Evolutionary conservation across 2,888 invertebrate species (phyloP).

Genomic region (Apamea crenata): DNA sequence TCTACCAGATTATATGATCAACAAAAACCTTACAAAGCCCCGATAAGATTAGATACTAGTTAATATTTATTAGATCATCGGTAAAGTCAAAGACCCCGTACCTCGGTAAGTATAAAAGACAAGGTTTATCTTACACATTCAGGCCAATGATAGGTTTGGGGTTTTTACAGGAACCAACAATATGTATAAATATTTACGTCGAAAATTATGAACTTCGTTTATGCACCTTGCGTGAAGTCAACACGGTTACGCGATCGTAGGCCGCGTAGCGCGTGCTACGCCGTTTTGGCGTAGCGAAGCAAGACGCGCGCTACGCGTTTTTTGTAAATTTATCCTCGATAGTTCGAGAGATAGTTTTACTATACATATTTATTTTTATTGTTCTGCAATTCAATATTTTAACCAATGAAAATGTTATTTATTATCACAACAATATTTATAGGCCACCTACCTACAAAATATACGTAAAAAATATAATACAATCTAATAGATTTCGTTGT

Average conservation of each 20-base stretch:
- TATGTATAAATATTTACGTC: not conserved
- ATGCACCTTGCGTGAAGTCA: not conserved
- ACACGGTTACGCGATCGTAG: conserved; percentile 25
- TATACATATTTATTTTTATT: not conserved
- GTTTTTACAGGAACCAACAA: conserved; percentile 5
- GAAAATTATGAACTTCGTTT: not conserved
- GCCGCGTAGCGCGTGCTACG: conserved; percentile 39
- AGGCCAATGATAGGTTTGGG: conserved; percentile 23
- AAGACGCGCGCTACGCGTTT: conserved; percentile 1
- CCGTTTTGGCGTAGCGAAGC: conserved; percentile 36
- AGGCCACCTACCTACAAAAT: not conserved
- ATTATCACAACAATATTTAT: not conserved
- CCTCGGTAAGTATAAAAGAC: conserved; percentile 19
- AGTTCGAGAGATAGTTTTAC: not conserved
- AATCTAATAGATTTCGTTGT: not conserved
- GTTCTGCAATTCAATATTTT: not conserved
- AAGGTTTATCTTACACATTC: conserved; percentile 37
- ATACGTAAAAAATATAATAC: not conserved
- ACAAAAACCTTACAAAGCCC: conserved; percentile 39
- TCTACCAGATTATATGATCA: conserved; percentile 41
- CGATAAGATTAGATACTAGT: conserved; percentile 52
- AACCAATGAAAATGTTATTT: not conserved
- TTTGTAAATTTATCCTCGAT: not conserved
- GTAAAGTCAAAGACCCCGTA: conserved; percentile 42
- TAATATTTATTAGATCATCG: conserved; percentile 43